These are phyloP conservation scores for Abrostola tripartita DNA, from an alignment of 2,888 invertebrate genomes.

Conservation along the genomic window DNA sequence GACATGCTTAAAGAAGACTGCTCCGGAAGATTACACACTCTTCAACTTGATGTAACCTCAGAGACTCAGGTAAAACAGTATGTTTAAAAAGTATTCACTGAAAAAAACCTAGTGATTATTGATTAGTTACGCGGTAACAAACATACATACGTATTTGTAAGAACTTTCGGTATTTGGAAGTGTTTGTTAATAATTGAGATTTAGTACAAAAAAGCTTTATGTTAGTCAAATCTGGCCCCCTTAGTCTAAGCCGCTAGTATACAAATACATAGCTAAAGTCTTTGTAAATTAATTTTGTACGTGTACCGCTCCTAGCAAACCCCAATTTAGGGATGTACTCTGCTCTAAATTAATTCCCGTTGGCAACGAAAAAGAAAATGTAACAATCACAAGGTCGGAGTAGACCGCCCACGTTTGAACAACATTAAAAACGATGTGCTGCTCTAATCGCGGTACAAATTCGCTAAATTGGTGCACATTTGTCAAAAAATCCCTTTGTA, in stretches of 20 bases:
- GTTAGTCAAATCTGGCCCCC: conserved; percentile 21
- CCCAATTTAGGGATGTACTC: conserved; percentile 66
- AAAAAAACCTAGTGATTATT: background rate
- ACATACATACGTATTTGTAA: background rate
- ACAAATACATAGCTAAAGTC: conserved; percentile 41
- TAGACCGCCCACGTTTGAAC: conserved; percentile 57
- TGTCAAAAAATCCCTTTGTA: conserved; percentile 33
- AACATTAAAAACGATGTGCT: conserved; percentile 45
- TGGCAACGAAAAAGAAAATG: conserved; percentile 65
- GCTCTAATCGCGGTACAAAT: conserved; percentile 41
- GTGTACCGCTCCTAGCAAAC: conserved; percentile 70
- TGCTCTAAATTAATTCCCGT: conserved; percentile 66
- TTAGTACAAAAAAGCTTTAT: conserved; percentile 15
- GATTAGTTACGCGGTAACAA: background rate
- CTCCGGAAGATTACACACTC: conserved; percentile 91
- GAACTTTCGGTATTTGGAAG: conserved; percentile 7
- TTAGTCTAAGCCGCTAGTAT: conserved; percentile 35
- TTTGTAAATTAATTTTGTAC: conserved; percentile 65
- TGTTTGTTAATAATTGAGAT: conserved; percentile 19
- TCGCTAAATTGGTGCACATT: conserved; percentile 47
- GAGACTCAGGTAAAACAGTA: conserved; percentile 89
- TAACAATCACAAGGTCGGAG: conserved; percentile 53
- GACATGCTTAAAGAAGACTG: conserved; percentile 93
- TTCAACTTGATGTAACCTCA: conserved; percentile 94
- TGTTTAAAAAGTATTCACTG: background rate